These are phyloP conservation scores for Bradypus variegatus DNA, from an alignment of 2,797 vertebrate species.

Conservation along the genomic window DNA sequence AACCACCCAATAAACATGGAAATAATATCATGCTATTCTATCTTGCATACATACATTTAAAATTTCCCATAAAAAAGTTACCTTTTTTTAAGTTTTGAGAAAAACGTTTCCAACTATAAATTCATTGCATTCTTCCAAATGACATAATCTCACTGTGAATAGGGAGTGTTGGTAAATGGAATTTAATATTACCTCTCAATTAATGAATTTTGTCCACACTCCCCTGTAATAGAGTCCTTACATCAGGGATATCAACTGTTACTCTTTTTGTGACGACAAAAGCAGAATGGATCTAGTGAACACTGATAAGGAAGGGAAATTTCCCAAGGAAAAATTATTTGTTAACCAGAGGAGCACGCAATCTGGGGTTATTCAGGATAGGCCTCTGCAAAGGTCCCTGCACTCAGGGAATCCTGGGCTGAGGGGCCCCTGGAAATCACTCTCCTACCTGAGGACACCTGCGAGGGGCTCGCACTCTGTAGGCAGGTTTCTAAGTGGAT, in stretches of 20 bases:
- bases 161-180: background rate
- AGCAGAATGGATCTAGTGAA: background rate
- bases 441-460: background rate
- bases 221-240: background rate
- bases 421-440: background rate
- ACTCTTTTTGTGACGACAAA: background rate
- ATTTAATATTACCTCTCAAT: background rate
- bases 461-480: rapidly evolving
- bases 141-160: background rate
- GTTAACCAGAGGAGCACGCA: background rate
- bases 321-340: background rate
- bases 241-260: background rate
- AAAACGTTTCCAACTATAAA: background rate
- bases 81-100: background rate
- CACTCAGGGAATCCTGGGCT: background rate
- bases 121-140: background rate
- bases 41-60: background rate
- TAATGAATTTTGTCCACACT: background rate
- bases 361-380: background rate
- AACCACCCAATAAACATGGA: background rate
- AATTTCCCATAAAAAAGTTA: background rate
- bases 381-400: background rate
- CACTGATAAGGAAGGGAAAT: background rate
- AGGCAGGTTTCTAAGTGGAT: background rate
- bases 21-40: background rate